These are phyloP conservation scores for Lacerta bilineata DNA, from an alignment of 2,797 vertebrate genomes.

Conservation along the genomic window DNA sequence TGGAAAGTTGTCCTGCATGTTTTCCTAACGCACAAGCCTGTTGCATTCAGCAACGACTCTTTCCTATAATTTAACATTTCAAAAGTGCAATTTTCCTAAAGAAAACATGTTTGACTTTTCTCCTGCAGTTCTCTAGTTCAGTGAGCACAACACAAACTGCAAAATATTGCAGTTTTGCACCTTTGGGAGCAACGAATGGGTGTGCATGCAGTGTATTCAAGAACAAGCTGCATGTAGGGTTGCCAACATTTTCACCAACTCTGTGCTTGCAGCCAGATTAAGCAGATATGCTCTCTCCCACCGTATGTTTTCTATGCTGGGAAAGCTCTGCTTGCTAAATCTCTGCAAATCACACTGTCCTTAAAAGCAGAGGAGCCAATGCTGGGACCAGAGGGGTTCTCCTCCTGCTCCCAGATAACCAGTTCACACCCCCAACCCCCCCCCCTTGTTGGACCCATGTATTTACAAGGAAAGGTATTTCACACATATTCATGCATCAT, in stretches of 20 bases:
- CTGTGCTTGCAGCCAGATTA: not conserved
- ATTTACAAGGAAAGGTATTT: not conserved
- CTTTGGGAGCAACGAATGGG: too few relatives aligned
- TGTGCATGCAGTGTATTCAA: too few relatives aligned
- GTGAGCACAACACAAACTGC: not conserved
- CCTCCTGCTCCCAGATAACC: not conserved
- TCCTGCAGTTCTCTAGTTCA: not conserved
- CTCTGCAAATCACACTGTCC: not conserved
- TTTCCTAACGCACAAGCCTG: not conserved
- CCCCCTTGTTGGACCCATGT: not conserved
- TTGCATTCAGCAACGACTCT: not conserved
- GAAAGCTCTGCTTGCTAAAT: not conserved
- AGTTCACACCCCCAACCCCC: not conserved
- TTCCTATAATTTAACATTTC: conserved; percentile 9
- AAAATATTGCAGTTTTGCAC: not conserved
- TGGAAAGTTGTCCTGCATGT: not conserved
- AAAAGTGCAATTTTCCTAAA: conserved; percentile 8
- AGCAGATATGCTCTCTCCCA: too few relatives aligned
- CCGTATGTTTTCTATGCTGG: too few relatives aligned
- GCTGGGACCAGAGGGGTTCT: not conserved
- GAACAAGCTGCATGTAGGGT: too few relatives aligned
- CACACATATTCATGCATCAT: not conserved
- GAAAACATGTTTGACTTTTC: conserved; percentile 17
- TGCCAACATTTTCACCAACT: not conserved
- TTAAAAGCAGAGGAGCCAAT: not conserved